Evolutionary conservation across 2,888 invertebrate species (phyloP).

Genomic region (Erebia aethiops): DNA sequence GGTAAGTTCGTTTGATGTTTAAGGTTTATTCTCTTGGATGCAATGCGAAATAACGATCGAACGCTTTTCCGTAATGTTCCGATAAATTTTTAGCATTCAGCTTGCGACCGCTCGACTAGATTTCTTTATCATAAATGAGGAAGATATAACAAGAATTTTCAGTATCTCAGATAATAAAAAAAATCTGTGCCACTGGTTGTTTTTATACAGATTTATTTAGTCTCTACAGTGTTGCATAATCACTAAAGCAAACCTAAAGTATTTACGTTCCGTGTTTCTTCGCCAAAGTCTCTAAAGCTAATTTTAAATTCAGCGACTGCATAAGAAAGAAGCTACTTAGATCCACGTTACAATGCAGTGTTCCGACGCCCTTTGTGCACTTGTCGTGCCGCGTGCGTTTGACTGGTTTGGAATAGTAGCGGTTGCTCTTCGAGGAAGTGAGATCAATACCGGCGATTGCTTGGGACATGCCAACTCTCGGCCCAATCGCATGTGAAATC

Average conservation of each 20-base stretch:
- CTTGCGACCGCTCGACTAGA: background rate
- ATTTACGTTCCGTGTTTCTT: conserved; percentile 11
- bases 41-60: background rate
- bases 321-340: conserved; percentile 31
- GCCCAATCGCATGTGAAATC: conserved; percentile 69
- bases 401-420: conserved; percentile 61
- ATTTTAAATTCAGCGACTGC: conserved; percentile 19
- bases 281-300: conserved; percentile 11
- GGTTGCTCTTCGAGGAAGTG: conserved; percentile 67
- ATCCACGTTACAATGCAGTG: conserved; percentile 59
- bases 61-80: background rate
- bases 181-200: background rate
- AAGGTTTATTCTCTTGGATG: background rate
- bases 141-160: background rate
- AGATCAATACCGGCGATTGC: conserved; percentile 64
- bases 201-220: conserved; percentile 23
- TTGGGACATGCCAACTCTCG: conserved; percentile 58
- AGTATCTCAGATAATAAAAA: background rate
- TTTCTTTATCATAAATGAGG: conserved; percentile 4
- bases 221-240: conserved; percentile 1
- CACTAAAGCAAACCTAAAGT: conserved; percentile 1
- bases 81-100: background rate
- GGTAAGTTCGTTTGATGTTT: too few species aligned
- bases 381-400: conserved; percentile 70
- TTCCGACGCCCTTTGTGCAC: conserved; percentile 65